A percentile compares a stretch with the other conserved stretches of the same genome.
These are phyloP conservation scores for Macropodus opercularis DNA, from an alignment of 2,797 vertebrate genomes.

Conservation along the genomic window DNA sequence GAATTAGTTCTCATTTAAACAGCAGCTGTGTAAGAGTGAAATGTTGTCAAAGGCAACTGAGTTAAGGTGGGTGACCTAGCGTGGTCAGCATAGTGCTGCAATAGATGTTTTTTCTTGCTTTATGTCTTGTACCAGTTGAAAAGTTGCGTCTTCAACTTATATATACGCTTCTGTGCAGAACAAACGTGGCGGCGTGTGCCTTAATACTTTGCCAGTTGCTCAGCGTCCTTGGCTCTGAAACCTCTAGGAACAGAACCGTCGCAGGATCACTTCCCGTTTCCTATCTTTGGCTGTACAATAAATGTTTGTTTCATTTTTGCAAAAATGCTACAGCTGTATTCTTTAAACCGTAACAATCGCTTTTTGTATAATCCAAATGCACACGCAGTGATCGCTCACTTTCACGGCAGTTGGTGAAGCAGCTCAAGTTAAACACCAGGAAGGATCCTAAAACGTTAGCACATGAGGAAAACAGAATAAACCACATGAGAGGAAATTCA, in stretches of 20 bases:
- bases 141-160: conserved; percentile 18
- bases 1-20: conserved; percentile 42
- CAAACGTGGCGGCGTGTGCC: not conserved
- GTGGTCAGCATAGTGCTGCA: not conserved
- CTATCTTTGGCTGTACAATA: conserved; percentile 17
- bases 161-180: not conserved
- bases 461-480: conserved; percentile 9
- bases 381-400: not conserved
- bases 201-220: conserved; percentile 2
- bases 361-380: not conserved
- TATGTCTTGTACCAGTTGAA: no score
- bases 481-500: conserved; percentile 29
- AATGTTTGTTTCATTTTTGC: conserved; percentile 9
- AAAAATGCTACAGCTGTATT: not conserved
- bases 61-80: not conserved
- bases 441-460: conserved; percentile 11
- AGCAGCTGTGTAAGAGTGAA: conserved; percentile 23
- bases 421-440: not conserved
- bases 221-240: conserved; percentile 28
- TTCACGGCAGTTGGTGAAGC: not conserved
- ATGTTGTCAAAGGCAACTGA: conserved; percentile 3
- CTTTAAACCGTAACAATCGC: not conserved
- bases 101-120: conserved; percentile 17
- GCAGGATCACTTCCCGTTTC: conserved; percentile 47
- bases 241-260: not conserved